Conservation (phyloP, 35 echinoderm and acorn worm species). For the Heliocidaris erythrogramma region DNA sequence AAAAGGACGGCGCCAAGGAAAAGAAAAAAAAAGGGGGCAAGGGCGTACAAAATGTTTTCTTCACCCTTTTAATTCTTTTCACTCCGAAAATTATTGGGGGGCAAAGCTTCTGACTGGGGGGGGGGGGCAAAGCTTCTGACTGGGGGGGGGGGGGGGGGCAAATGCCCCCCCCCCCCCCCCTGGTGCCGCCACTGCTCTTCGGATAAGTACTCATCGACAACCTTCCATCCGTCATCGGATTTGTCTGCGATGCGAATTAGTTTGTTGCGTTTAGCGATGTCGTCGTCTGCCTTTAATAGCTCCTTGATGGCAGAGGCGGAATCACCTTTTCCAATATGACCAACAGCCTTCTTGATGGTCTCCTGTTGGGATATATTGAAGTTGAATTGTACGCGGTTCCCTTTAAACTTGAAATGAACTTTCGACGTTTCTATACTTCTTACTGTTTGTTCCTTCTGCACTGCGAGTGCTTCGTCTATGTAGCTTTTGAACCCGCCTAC, state of each 20-base stretch:
- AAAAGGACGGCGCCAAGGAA: too few species aligned
- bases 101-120: too few species aligned
- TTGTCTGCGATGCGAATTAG: slow-evolving; percentile 29
- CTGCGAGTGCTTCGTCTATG: slow-evolving; percentile 5
- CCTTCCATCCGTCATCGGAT: slow-evolving; percentile 44
- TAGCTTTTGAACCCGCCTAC: slow-evolving; percentile 35
- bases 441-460: background rate
- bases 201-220: slow-evolving; percentile 40
- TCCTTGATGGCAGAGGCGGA: background rate
- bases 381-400: background rate
- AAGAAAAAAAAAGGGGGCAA: too few species aligned
- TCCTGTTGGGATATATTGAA: background rate
- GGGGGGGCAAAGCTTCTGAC: too few species aligned
- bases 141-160: too few species aligned
- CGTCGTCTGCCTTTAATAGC: background rate
- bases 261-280: slow-evolving; percentile 19
- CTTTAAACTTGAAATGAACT: slow-evolving; percentile 22
- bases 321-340: background rate
- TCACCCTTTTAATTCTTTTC: too few species aligned
- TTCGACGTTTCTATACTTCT: background rate
- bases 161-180: too few species aligned
- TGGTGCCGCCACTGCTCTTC: too few species aligned
- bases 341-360: background rate
- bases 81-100: too few species aligned
- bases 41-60: too few species aligned